Evolutionary conservation across 2,888 invertebrate genomes (phyloP).

Genomic region (Seira ritae): DNA sequence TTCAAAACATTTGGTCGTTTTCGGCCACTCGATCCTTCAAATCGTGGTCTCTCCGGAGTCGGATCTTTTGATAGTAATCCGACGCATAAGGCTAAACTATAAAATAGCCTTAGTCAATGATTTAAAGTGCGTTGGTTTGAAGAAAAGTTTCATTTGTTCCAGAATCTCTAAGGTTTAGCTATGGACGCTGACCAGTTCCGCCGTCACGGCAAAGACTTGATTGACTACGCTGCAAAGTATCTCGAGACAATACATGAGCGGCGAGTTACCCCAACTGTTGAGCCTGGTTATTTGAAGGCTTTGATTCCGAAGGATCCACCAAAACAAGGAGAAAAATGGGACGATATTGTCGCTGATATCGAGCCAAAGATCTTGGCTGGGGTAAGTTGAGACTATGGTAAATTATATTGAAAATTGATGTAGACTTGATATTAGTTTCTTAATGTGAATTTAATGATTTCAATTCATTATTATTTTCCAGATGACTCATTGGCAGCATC

Average conservation of each 20-base stretch:
- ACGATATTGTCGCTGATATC: slow-evolving; percentile 88
- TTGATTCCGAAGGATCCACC: slow-evolving; percentile 91
- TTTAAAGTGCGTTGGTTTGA: no score
- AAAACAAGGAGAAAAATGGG: slow-evolving; percentile 87
- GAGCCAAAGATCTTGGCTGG: slow-evolving; percentile 72
- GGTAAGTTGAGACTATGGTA: slow-evolving; percentile 56
- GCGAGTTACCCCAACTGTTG: slow-evolving; percentile 91
- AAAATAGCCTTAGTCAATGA: no score
- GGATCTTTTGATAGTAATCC: no score
- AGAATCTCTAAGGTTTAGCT: neutral
- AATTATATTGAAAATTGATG: no score
- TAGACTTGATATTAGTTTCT: neutral
- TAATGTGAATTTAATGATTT: neutral
- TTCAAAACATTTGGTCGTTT: no score
- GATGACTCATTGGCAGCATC: slow-evolving; percentile 1
- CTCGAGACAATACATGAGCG: slow-evolving; percentile 81
- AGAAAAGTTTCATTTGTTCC: no score
- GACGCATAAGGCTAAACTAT: no score
- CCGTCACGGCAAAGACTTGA: slow-evolving; percentile 76
- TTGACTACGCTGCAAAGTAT: slow-evolving; percentile 96
- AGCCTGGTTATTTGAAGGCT: slow-evolving; percentile 91
- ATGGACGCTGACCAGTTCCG: slow-evolving; percentile 72
- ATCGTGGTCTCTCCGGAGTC: no score
- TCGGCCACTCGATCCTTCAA: no score
- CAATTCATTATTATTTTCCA: neutral